Conservation (phyloP, 2,888 invertebrate genomes). For the Rotaria macrura region DNA sequence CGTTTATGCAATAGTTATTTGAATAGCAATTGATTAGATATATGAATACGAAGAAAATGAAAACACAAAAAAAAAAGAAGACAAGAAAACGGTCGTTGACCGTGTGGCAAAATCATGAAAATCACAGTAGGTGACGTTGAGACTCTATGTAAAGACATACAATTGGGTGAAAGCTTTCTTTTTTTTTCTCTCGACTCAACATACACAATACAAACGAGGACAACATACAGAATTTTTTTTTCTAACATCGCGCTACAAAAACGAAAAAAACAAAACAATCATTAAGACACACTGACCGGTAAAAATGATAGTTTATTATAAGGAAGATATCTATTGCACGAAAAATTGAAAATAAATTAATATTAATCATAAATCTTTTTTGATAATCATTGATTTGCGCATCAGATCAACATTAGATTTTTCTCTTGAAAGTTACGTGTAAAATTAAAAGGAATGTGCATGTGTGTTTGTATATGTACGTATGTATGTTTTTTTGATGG, state of each 20-base stretch:
- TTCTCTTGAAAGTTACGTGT: background rate
- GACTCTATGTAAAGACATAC: background rate
- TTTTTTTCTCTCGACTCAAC: background rate
- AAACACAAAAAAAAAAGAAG: background rate
- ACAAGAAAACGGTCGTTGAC: background rate
- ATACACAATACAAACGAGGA: background rate
- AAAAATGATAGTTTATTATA: background rate
- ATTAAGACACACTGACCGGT: background rate
- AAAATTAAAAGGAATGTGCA: background rate
- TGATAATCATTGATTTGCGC: background rate
- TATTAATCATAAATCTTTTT: background rate
- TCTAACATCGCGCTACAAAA: background rate
- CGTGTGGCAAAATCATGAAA: background rate
- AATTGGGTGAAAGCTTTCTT: background rate
- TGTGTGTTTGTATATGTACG: too few species aligned
- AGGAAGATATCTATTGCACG: constrained; percentile 8
- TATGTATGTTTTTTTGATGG: background rate
- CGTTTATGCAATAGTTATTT: background rate
- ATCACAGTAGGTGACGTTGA: constrained; percentile 4
- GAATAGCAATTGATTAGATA: background rate
- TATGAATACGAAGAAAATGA: background rate
- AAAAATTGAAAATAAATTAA: background rate
- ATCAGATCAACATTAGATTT: background rate
- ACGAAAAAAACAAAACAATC: background rate
- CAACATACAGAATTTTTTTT: background rate